Percentiles rank a stretch among this genome's conserved stretches.
These are phyloP conservation scores for Tachycineta bicolor DNA, from an alignment of 2,113 vertebrate genomes.

Conservation along the genomic window DNA sequence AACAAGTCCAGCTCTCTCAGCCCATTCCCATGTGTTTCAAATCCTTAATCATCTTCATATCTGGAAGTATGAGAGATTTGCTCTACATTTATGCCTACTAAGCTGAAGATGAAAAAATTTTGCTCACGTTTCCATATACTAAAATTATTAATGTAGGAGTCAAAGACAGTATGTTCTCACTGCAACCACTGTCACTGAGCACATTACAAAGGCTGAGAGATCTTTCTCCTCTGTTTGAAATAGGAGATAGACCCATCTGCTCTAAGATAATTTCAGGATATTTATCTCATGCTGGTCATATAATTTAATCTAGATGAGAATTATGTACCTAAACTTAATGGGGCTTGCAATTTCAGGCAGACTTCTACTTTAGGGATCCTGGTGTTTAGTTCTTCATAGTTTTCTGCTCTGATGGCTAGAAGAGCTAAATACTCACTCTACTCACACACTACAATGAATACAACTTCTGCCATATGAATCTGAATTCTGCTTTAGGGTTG, in stretches of 20 bases:
- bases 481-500: neutral
- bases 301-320: neutral
- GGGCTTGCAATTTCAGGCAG: neutral
- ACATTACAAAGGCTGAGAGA: neutral
- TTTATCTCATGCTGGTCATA: neutral
- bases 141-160: neutral
- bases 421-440: neutral
- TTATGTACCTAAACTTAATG: neutral
- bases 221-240: neutral
- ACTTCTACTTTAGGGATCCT: neutral
- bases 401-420: neutral
- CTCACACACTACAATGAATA: neutral
- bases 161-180: neutral
- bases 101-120: neutral
- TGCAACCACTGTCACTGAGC: neutral
- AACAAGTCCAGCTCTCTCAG: neutral
- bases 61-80: neutral
- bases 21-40: neutral
- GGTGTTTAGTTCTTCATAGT: neutral
- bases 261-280: neutral
- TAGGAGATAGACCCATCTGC: neutral
- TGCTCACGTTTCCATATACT: neutral
- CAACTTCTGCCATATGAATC: neutral
- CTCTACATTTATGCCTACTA: neutral
- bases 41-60: neutral